Evolutionary conservation across 2,888 invertebrate genomes (phyloP).

Genomic region (Notodonta ziczac): DNA sequence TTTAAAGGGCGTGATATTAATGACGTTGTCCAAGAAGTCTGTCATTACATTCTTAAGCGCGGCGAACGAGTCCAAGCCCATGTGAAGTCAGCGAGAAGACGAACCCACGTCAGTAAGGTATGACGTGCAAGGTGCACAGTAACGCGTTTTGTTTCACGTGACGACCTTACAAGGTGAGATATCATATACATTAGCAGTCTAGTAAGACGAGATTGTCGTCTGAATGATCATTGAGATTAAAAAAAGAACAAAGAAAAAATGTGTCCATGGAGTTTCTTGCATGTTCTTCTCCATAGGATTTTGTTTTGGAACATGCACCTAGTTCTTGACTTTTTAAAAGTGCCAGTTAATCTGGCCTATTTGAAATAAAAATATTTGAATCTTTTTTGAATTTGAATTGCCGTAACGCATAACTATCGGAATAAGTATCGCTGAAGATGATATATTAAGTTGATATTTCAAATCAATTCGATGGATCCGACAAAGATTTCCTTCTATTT

Average conservation of each 20-base stretch:
- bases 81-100: not conserved
- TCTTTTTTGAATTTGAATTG: too few species aligned
- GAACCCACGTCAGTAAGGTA: slow-evolving; percentile 3
- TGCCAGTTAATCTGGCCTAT: too few species aligned
- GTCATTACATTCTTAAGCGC: not conserved
- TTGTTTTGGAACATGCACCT: too few species aligned
- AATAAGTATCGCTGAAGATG: too few species aligned
- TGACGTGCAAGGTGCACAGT: slow-evolving; percentile 22
- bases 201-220: not conserved
- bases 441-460: too few species aligned
- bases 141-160: slow-evolving; percentile 10
- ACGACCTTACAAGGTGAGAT: slow-evolving; percentile 11
- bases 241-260: too few species aligned
- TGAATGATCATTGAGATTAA: not conserved
- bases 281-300: too few species aligned
- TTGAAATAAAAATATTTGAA: too few species aligned
- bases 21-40: not conserved
- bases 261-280: too few species aligned
- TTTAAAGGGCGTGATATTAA: not conserved
- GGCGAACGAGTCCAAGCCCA: not conserved
- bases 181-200: not conserved
- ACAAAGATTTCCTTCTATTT: too few species aligned
- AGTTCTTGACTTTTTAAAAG: too few species aligned
- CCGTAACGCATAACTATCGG: not conserved
- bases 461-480: too few species aligned